These are phyloP conservation scores for Ophion ellenae DNA, from an alignment of 2,888 invertebrate genomes.

Conservation along the genomic window DNA sequence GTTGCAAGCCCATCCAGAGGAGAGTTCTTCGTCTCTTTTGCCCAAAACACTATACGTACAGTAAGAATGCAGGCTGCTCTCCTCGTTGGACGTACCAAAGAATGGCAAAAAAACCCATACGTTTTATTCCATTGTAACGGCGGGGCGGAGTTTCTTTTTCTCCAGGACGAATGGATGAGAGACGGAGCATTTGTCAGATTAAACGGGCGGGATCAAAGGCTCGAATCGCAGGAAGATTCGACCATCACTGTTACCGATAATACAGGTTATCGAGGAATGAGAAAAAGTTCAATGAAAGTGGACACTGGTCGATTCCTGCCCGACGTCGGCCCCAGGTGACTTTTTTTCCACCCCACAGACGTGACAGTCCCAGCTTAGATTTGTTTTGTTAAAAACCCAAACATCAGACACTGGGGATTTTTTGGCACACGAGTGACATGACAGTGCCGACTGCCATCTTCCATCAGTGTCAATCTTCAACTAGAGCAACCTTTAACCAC, in stretches of 20 bases:
- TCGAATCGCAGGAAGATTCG: background rate
- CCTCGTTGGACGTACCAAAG: background rate
- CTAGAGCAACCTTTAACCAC: no score
- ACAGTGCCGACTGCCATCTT: no score
- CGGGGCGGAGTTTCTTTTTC: background rate
- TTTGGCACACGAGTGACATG: background rate
- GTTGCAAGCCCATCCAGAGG: conserved; percentile 1
- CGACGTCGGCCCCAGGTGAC: background rate
- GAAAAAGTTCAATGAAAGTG: background rate
- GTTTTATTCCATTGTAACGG: conserved; percentile 23
- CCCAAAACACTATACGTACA: background rate
- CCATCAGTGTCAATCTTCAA: no score
- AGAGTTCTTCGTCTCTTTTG: conserved; percentile 7
- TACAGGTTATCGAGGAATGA: background rate
- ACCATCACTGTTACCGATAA: background rate
- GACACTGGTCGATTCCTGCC: background rate
- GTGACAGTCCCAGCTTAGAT: background rate
- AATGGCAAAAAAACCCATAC: background rate
- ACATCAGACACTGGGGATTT: background rate
- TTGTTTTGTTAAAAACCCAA: background rate
- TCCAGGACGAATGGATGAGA: background rate
- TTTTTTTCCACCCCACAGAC: background rate
- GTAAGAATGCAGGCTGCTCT: conserved; percentile 12
- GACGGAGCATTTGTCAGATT: conserved; percentile 29
- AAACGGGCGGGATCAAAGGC: background rate